Conservation (phyloP, 2,797 vertebrate genomes). For the Microtus obscurus region DNA sequence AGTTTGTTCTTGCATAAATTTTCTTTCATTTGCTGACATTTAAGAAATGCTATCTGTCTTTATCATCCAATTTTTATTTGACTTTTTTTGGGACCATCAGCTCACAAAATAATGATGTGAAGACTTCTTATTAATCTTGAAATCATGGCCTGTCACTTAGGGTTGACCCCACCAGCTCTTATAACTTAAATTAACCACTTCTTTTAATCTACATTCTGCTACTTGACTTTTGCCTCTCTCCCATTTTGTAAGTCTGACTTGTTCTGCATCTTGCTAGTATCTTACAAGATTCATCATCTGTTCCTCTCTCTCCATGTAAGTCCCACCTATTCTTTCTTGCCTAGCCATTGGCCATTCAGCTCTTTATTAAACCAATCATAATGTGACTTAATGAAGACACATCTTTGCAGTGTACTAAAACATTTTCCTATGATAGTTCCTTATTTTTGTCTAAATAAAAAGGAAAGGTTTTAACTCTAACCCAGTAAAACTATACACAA, state of each 20-base stretch:
- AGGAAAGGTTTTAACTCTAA: not conserved
- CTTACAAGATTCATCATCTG: not conserved
- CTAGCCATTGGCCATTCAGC: not conserved
- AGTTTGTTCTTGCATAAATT: not conserved
- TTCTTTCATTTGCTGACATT: not conserved
- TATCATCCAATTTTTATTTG: not conserved
- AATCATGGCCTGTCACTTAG: not conserved
- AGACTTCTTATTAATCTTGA: not conserved
- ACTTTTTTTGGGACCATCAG: not conserved
- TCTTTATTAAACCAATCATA: too few relatives aligned
- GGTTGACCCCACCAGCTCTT: not conserved
- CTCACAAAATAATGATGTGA: not conserved
- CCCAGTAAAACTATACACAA: not conserved
- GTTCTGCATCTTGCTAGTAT: not conserved
- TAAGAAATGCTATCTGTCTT: not conserved
- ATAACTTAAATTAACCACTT: not conserved
- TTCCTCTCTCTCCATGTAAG: not conserved
- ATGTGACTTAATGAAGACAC: not conserved
- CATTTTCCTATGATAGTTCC: not conserved
- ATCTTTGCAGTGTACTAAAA: not conserved
- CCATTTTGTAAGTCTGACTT: not conserved
- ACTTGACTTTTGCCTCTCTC: not conserved
- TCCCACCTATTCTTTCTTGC: not conserved
- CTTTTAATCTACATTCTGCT: not conserved
- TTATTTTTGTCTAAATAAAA: not conserved